phyloP scores from a whole-genome alignment of 35 echinoderm and acorn worm genomes.

The Patiria miniata region DNA sequence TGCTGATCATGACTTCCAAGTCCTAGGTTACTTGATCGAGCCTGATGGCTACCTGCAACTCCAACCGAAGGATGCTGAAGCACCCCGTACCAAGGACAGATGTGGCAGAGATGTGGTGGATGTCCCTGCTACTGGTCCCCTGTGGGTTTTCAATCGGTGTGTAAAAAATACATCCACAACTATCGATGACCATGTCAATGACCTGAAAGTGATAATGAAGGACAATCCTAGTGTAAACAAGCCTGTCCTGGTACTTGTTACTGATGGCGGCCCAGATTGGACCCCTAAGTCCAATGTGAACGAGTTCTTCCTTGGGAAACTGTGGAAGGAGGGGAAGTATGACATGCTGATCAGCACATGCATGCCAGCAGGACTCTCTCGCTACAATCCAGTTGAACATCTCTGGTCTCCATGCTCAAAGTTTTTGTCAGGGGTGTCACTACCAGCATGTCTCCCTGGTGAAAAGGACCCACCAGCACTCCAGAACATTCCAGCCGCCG shows the following conservation, averaged over 20 bases:
- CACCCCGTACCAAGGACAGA: slow-evolving; percentile 7
- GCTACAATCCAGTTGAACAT: not conserved
- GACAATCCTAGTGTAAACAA: not conserved
- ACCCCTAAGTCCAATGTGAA: not conserved
- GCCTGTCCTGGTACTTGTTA: not conserved
- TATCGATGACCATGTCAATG: slow-evolving; percentile 5
- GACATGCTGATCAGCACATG: not conserved
- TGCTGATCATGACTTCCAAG: slow-evolving; percentile 29
- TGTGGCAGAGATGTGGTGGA: slow-evolving; percentile 6
- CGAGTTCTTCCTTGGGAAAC: not conserved
- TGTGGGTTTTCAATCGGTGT: not conserved
- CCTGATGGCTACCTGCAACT: slow-evolving; percentile 18
- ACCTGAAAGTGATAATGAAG: not conserved
- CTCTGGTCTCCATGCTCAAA: slow-evolving; percentile 11
- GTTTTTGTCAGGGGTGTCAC: not conserved
- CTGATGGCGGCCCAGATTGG: slow-evolving; percentile 34
- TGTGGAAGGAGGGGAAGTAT: slow-evolving; percentile 10
- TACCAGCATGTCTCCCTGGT: not conserved
- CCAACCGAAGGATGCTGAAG: not conserved
- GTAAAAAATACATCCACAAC: not conserved
- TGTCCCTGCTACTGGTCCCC: not conserved
- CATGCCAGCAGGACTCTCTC: not conserved
- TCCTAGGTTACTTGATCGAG: not conserved
- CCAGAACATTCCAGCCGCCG: slow-evolving; percentile 13
- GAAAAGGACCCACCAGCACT: slow-evolving; percentile 8